phyloP scores from a whole-genome alignment of 2,888 invertebrate species.

The Folsomia candida region DNA sequence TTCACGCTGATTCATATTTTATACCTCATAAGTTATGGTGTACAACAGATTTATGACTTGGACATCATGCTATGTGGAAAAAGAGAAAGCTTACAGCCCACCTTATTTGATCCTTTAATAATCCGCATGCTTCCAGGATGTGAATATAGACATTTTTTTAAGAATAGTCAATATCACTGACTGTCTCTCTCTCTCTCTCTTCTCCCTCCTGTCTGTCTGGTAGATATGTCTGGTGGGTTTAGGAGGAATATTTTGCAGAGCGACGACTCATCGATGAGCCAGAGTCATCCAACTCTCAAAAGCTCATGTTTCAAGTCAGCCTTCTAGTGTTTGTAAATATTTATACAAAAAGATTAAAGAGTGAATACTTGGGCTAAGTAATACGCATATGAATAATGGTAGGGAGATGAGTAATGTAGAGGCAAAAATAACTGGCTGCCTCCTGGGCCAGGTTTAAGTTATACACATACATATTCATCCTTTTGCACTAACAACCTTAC shows the following conservation, averaged over 20 bases:
- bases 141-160: neutral
- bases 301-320: neutral
- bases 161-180: neutral
- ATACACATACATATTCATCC: neutral
- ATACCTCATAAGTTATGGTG: constrained; percentile 3
- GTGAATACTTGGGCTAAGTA: neutral
- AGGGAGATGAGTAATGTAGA: neutral
- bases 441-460: neutral
- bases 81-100: neutral
- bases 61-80: neutral
- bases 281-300: neutral
- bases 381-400: neutral
- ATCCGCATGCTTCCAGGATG: no score
- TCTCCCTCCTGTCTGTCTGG: neutral
- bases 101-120: neutral
- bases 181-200: neutral
- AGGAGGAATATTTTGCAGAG: no score
- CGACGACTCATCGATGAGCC: no score
- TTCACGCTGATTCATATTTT: constrained; percentile 20
- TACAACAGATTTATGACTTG: neutral
- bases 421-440: neutral
- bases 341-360: constrained; percentile 20
- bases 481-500: neutral
- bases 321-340: constrained; percentile 14
- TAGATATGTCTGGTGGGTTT: no score